Percentiles rank a stretch among this genome's conserved stretches.
Evolutionary conservation across 2,113 vertebrate species (phyloP).

Genomic region (Puntigrus tetrazona): DNA sequence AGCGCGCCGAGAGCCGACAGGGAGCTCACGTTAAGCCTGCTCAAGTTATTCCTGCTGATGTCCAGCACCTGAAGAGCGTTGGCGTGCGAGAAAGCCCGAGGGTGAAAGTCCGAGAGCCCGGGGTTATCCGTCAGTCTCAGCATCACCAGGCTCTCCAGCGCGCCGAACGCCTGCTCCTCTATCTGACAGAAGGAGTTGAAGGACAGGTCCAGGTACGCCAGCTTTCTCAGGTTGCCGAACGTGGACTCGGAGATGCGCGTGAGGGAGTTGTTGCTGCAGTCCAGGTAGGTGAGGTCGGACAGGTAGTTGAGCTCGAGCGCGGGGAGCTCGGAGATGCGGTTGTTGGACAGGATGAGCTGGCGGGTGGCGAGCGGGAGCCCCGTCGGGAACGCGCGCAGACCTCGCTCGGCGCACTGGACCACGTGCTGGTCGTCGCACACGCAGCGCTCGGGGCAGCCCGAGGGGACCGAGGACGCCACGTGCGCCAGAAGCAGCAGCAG

Average conservation of each 20-base stretch:
- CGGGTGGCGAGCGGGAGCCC: constrained; percentile 85
- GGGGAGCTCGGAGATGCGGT: constrained; percentile 81
- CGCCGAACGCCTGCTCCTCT: constrained; percentile 82
- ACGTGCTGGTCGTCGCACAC: constrained; percentile 84
- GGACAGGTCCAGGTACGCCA: constrained; percentile 90
- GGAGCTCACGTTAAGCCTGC: constrained; percentile 75
- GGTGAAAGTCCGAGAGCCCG: constrained; percentile 78
- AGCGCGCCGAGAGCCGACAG: constrained; percentile 75
- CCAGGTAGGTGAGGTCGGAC: constrained; percentile 87
- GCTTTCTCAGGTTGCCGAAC: constrained; percentile 82
- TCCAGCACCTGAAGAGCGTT: constrained; percentile 85
- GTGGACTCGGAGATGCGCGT: constrained; percentile 83
- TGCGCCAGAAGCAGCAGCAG: constrained; percentile 69
- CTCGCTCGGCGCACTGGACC: constrained; percentile 82
- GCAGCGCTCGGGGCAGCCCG: constrained; percentile 79
- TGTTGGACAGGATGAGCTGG: constrained; percentile 84
- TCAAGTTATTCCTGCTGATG: constrained; percentile 85
- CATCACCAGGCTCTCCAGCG: constrained; percentile 84
- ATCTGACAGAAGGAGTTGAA: constrained; percentile 84
- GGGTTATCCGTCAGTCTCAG: constrained; percentile 89
- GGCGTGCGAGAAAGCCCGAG: constrained; percentile 83
- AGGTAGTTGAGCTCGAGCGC: constrained; percentile 85
- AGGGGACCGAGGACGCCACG: constrained; percentile 63
- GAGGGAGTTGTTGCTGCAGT: constrained; percentile 86
- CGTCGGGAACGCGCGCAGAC: constrained; percentile 79